Percentiles rank a stretch among this genome's conserved stretches.
These are phyloP conservation scores for Aporophyla nigra DNA, from an alignment of 2,888 invertebrate species.

Conservation along the genomic window DNA sequence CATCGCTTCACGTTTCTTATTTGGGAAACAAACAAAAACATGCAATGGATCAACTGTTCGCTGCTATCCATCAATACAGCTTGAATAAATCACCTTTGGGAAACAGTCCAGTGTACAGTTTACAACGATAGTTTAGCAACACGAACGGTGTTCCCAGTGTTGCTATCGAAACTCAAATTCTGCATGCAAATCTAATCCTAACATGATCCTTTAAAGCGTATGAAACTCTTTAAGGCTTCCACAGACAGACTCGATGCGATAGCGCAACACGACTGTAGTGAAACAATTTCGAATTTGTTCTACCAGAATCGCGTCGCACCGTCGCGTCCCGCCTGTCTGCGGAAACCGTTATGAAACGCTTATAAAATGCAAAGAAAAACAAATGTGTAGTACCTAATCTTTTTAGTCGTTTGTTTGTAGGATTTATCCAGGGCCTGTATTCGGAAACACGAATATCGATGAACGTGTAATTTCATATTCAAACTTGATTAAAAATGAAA, in stretches of 20 bases:
- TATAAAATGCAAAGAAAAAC: neutral
- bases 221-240: constrained; percentile 6
- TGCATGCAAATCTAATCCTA: constrained; percentile 22
- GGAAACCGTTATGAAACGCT: neutral
- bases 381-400: neutral
- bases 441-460: neutral
- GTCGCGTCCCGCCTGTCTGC: too few relatives aligned
- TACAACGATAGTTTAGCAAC: constrained; percentile 27
- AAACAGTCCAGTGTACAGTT: constrained; percentile 16
- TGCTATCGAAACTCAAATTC: constrained; percentile 17
- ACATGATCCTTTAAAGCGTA: constrained; percentile 1
- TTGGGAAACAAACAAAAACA: constrained; percentile 46
- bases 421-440: neutral
- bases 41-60: constrained; percentile 31
- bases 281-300: too few relatives aligned
- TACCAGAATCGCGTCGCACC: too few relatives aligned
- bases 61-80: constrained; percentile 22
- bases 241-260: too few relatives aligned
- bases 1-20: neutral
- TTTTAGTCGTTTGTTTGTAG: neutral
- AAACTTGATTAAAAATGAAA: constrained; percentile 3
- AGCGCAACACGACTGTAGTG: too few relatives aligned
- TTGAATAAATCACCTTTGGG: constrained; percentile 50
- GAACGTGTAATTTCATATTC: constrained; percentile 7
- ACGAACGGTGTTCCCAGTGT: neutral